Evolutionary conservation across 2,888 invertebrate species (phyloP).

Genomic region (Trisateles emortualis): DNA sequence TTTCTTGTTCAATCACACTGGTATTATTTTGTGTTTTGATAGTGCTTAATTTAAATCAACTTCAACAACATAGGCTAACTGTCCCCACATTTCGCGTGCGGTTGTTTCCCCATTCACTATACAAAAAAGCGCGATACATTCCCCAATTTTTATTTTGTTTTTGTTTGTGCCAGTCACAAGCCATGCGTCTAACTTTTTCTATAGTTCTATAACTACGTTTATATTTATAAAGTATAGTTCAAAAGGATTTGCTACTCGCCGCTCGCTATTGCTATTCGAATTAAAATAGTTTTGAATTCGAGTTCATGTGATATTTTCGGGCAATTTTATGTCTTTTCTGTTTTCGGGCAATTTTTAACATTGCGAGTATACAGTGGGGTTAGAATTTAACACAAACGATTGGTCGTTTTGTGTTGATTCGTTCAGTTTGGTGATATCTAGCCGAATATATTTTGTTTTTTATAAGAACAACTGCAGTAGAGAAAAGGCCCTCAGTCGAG

Average conservation of each 20-base stretch:
- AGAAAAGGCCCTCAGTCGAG: too few relatives aligned
- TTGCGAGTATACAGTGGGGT: too few relatives aligned
- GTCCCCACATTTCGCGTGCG: not conserved
- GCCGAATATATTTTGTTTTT: too few relatives aligned
- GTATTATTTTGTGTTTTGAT: too few relatives aligned
- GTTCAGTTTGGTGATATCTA: too few relatives aligned
- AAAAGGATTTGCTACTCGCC: slow-evolving; percentile 6
- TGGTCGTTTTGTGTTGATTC: too few relatives aligned
- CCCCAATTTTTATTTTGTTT: slow-evolving; percentile 8
- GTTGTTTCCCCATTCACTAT: slow-evolving; percentile 34
- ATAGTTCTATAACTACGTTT: slow-evolving; percentile 8
- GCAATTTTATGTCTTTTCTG: too few relatives aligned
- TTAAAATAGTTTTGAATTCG: not conserved
- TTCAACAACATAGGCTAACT: not conserved
- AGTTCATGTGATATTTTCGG: not conserved
- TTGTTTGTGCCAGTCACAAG: slow-evolving; percentile 9
- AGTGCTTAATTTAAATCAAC: not conserved
- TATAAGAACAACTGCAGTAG: too few relatives aligned
- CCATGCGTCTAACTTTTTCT: slow-evolving; percentile 20
- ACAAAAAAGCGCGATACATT: slow-evolving; percentile 16
- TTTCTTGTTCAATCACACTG: too few relatives aligned
- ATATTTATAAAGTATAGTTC: slow-evolving; percentile 3
- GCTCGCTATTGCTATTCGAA: not conserved
- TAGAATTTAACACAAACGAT: too few relatives aligned
- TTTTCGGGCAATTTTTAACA: too few relatives aligned